phyloP scores from a whole-genome alignment of 1,140 invertebrate genomes.

The Plectus sambesii region DNA sequence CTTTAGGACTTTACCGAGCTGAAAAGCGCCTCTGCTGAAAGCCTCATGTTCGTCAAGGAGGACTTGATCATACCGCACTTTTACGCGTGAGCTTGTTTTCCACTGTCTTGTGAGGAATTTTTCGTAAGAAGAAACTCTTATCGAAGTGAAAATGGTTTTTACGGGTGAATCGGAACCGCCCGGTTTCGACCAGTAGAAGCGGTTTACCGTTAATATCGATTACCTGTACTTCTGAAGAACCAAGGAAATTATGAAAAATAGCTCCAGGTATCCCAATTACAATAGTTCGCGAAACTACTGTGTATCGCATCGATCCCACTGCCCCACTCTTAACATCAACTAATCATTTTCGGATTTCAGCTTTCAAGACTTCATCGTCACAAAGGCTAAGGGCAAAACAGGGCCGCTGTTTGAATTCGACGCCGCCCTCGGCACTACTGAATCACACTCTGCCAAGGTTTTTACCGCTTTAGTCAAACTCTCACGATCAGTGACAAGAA shows the following conservation, averaged over 20 bases:
- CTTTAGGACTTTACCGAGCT: constrained; percentile 95
- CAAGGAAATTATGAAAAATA: constrained; percentile 1
- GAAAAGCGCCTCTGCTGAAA: constrained; percentile 88
- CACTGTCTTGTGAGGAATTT: constrained; percentile 2
- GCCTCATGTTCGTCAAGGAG: constrained; percentile 99
- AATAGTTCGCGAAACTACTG: too few species aligned
- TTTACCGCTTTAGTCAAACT: too few species aligned
- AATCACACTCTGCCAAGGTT: constrained; percentile 56
- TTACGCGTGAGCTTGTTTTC: constrained; percentile 37
- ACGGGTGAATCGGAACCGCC: too few species aligned
- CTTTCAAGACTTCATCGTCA: constrained; percentile 99
- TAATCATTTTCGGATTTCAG: constrained; percentile 51
- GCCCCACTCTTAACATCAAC: too few species aligned
- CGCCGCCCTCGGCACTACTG: constrained; percentile 89
- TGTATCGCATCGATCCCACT: too few species aligned
- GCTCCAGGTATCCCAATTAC: background rate
- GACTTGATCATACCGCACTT: constrained; percentile 96
- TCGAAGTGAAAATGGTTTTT: too few species aligned
- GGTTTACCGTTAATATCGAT: too few species aligned
- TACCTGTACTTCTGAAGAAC: too few species aligned
- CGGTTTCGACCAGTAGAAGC: too few species aligned
- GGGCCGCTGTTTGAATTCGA: constrained; percentile 95
- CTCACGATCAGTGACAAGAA: too few species aligned
- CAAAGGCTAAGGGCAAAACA: constrained; percentile 87
- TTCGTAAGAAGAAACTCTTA: too few species aligned